Base-by-base conservation (phyloP, 2,113 vertebrate genomes). In the Gymnocephalus cernua region DNA sequence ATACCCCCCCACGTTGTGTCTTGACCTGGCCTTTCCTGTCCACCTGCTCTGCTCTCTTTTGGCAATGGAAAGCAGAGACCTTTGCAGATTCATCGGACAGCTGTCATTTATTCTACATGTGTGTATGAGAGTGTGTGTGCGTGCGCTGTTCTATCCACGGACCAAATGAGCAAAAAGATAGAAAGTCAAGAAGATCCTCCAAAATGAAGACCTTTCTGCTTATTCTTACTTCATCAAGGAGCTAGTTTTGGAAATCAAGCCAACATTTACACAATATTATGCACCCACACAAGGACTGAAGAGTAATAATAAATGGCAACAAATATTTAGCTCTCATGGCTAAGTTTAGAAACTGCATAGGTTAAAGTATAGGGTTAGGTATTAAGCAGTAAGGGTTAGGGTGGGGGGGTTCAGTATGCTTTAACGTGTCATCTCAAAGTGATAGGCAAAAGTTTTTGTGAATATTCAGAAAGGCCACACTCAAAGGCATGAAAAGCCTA, bases 21-120 rank as follows among this genome's bases (percentile, higher is more conserved):
- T 67, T 54, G 62, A 86, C 61, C 53, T 47, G 51, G 44, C 19
- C 71, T 78, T 61, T 50, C 62, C 65, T 69, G 64, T 75, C 62
- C 63, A 29, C 69, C 64, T 65, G 48, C 50, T 18, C 74, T 50
- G 77, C 69, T 81, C 72, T 61, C 50, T 74, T 67, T 70, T 76
- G 65, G 82, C 66, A 77, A 41, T 77, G 21, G 41, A 74, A 51
- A 47, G 73, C 51, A 2, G 2, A 74, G 59, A 66, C 23, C 5
- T 35, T 35, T 50, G 64, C 25, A 77, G 32, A 59, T 70, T 79
- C 35, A 51, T 45, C 14, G 16, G 66, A 50, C 80, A 84, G 83
- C 80, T 86, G 88, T 79, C 48, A 70, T 77, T 66, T 48, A 79
- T 74, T 79, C 76, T 74, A 50, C 77, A 23, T 57, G 41, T 54